Conservation (phyloP, 2,797 vertebrate genomes). For the Numenius phaeopus region DNA sequence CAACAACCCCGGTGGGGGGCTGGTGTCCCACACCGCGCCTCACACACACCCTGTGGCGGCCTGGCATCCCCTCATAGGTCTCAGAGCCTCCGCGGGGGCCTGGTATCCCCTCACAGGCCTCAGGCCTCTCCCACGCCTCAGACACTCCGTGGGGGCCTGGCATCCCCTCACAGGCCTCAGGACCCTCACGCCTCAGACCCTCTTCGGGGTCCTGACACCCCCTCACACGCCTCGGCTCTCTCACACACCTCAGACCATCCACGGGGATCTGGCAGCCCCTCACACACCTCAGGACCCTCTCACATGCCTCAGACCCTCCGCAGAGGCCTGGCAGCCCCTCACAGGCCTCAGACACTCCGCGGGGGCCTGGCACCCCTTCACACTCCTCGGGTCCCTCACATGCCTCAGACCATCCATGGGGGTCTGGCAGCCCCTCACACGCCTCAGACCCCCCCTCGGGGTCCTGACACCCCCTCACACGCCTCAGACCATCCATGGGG, state of each 20-base stretch:
- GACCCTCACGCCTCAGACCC: neutral
- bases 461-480: no score
- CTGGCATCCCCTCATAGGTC: neutral
- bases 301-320: no score
- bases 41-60: neutral
- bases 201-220: neutral
- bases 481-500: no score
- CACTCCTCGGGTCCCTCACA: no score
- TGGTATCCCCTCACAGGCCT: no score
- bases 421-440: no score
- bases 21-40: neutral
- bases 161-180: neutral
- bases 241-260: no score
- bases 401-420: no score
- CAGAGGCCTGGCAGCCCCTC: neutral
- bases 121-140: no score
- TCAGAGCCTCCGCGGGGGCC: no score
- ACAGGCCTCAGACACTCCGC: rapidly evolving
- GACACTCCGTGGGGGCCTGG: neutral
- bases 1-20: neutral
- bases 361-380: neutral
- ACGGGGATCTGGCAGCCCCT: neutral
- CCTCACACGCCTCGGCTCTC: neutral
- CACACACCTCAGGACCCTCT: no score
- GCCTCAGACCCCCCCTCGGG: no score